A percentile compares a stretch with the other conserved stretches of the same genome.
phyloP scores from a whole-genome alignment of 2,797 vertebrate species.

The Rhincodon typus region DNA sequence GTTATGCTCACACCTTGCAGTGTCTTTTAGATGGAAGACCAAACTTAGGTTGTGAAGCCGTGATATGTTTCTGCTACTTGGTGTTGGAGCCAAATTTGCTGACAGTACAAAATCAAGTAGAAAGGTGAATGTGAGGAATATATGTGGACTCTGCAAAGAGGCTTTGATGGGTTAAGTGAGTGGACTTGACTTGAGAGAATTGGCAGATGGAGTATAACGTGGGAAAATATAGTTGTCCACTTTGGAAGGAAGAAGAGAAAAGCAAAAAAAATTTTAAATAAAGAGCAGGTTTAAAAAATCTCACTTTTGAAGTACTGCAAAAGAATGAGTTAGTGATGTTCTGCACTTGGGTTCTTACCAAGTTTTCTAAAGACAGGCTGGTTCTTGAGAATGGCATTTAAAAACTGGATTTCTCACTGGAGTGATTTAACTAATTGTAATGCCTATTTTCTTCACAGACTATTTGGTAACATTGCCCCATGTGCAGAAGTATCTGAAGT shows the following conservation, averaged over 20 bases:
- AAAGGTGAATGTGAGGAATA: no score
- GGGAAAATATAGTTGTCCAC: not conserved
- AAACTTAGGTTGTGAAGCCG: not conserved
- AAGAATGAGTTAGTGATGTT: not conserved
- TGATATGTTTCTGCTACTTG: not conserved
- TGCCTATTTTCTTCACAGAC: conserved; percentile 55
- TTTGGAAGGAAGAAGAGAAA: not conserved
- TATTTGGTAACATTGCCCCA: conserved; percentile 79
- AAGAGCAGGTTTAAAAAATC: not conserved
- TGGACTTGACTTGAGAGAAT: not conserved
- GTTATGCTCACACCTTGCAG: not conserved
- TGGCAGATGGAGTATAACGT: not conserved
- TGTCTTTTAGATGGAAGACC: not conserved
- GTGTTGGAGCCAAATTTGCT: not conserved
- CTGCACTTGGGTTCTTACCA: not conserved
- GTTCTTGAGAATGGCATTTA: not conserved
- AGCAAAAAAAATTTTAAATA: not conserved
- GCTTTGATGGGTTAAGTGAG: not conserved
- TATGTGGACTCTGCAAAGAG: not conserved
- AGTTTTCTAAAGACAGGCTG: not conserved
- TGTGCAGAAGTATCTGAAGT: conserved; percentile 88
- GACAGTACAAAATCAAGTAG: no score
- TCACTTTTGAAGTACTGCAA: not conserved
- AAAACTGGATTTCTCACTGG: not conserved
- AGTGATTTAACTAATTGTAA: not conserved